Evolutionary conservation across 2,113 vertebrate genomes (phyloP).

Genomic region (Syngnathus scovelli): DNA sequence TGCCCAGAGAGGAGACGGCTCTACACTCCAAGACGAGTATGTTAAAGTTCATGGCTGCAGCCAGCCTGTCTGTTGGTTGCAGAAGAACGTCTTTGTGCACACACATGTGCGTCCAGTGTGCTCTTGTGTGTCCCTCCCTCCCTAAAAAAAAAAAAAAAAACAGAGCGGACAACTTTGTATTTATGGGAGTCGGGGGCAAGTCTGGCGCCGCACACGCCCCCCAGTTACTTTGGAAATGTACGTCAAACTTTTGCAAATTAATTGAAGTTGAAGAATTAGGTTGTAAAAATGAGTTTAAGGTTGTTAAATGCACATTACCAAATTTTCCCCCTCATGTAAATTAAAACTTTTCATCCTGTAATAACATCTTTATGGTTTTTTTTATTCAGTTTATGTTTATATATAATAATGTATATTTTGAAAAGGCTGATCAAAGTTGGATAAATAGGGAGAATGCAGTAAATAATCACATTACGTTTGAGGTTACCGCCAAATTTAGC

Average conservation of each 20-base stretch:
- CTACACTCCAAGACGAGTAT: constrained; percentile 37
- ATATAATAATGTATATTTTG: background rate
- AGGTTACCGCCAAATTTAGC: background rate
- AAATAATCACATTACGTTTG: background rate
- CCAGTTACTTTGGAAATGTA: background rate
- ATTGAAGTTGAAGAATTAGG: no score
- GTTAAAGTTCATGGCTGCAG: constrained; percentile 60
- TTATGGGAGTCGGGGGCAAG: background rate
- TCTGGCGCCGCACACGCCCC: background rate
- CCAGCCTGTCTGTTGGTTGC: constrained; percentile 33
- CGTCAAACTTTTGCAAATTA: background rate
- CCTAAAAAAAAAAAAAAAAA: no score
- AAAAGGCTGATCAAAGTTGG: background rate
- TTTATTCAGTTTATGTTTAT: no score
- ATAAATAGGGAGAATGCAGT: background rate
- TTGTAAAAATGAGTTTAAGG: no score
- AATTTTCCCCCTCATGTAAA: no score
- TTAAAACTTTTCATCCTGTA: no score
- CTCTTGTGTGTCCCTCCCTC: background rate
- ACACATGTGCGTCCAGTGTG: background rate
- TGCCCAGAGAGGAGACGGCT: constrained; percentile 32
- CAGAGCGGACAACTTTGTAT: background rate
- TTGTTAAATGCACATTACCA: no score
- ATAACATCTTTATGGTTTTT: no score
- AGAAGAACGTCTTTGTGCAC: constrained; percentile 10